Evolutionary conservation across 2,888 invertebrate species (phyloP), one percentile per base, ranked within the genome.

Genomic region (Priocnemis perturbator): DNA sequence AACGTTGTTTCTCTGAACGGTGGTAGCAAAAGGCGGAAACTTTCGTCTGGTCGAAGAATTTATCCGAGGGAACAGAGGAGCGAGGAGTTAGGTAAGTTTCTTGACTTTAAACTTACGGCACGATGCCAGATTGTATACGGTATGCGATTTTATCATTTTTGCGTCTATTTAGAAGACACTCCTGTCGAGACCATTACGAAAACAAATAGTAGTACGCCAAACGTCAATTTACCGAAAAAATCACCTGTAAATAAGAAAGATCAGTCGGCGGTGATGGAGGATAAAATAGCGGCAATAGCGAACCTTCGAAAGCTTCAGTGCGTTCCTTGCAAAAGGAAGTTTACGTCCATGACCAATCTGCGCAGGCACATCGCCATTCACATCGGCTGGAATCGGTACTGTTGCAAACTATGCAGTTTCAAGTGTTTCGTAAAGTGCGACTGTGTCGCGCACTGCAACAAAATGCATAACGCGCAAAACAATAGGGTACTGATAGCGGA

Each of bases 341-440:
- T 91, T 81, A 84, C 88, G 0, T 90, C 91, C 30, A 83, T 91
- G 17, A 89, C 90, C 60, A 91, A 92, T 75, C 84, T 94, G 5
- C 90, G 92, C 23, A 88, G 90, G 60, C 95, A 95, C 79, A 92
- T 93, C 89, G 92, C 94, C 0, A 85, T 89, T 3, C 95, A 95
- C 84, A 91, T 93, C 69, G 93, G 93, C 69, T 94, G 94, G 93
- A 91, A 93, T 81, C 91, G 95, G 30, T 96, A 93, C 85, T 93
- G 94, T 65, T 96, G 96, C 84, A 93, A 93, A 81, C 88, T 93
- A 19, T 96, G 96, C 87, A 91, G 92, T 60, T 95, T 92, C 83
- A 93, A 93, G 83, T 92, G 93, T 69, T 94, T 93, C 77, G 89
- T 91, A 15, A 93, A 93, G 77, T 91, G 91, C 58, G 93, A 93